Base-by-base conservation (phyloP, 2,113 vertebrate genomes). In the Oxygymnocypris stewartii region DNA sequence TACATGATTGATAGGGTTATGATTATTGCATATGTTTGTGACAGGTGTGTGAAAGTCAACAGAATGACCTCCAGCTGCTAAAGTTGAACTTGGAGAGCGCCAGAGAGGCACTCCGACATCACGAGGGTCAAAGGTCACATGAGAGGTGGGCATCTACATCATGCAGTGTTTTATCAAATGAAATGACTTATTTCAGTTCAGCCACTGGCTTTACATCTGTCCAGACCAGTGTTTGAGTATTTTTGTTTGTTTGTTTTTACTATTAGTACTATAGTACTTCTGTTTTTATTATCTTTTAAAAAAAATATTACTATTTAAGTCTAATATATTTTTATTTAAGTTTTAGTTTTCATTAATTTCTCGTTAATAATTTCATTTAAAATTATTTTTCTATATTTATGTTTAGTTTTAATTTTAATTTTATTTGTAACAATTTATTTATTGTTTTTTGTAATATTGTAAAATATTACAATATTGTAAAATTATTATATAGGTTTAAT, bases 11-110 rank as follows among this genome's bases (percentile, higher is more conserved):
- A 42, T n/a, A n/a, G 18, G 37, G 73, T 75, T n/a, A 44, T 5
- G 20, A 44, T 23, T n/a, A n/a, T 5, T 77, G 44, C 31, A 31
- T 84, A 44, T 78, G 28, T 89, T 25, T 84, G 67, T 82, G 37
- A 84, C 92, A 98, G 97, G 95, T 97, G 86, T 98, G 95, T 73
- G 86, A 95, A 57, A 97, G 96, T 87, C 97, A 97, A 90, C 94
- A 96, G 77, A 93, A 88, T 67, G 96, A 98, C 86, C 92, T 98
- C 49, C 94, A 97, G 82, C 95, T 97, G 88, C 91, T 97, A 71
- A 94, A 95, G 77, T 67, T 95, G 86, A 96, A 90, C 90, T 91
- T 96, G 90, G 96, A 96, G 81, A 95, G 89, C 65, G 92, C 94
- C 59, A 93, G 93, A 79, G 94, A 96, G 79, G 81, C 90, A 11